Conservation (phyloP, 2,113 vertebrate species). For the Ardeotis arabs region DNA sequence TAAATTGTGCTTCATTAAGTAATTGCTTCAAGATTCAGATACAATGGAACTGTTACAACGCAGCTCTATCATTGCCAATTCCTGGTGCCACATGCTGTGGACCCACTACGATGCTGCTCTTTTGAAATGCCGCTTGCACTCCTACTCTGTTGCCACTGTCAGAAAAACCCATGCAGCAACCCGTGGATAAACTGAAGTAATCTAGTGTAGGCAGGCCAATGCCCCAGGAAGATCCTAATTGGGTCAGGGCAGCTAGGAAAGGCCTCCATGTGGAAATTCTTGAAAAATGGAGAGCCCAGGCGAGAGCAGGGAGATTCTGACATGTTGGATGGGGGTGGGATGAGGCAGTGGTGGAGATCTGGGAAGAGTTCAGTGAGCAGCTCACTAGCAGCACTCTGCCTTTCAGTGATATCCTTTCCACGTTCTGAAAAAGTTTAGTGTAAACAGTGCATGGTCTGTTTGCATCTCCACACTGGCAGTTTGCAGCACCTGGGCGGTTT, state of each 20-base stretch:
- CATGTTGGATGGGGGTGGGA: neutral
- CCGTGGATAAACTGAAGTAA: neutral
- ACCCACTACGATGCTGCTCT: neutral
- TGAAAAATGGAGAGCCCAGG: neutral
- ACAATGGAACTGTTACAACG: neutral
- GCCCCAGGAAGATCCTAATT: neutral
- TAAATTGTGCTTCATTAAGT: accelerated
- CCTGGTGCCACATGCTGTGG: too few species aligned
- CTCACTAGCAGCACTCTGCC: neutral
- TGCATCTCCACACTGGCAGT: neutral
- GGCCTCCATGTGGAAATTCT: neutral
- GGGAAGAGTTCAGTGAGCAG: neutral
- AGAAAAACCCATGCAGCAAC: accelerated
- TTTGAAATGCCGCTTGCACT: neutral
- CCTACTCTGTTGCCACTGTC: neutral
- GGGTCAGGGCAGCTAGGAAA: neutral
- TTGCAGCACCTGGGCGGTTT: neutral
- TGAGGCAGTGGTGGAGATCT: accelerated
- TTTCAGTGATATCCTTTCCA: neutral
- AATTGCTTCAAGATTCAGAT: neutral
- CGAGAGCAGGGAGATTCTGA: neutral
- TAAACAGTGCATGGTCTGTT: neutral
- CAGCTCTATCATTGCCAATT: neutral
- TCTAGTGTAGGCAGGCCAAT: accelerated
- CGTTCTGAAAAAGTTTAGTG: neutral